phyloP scores from a whole-genome alignment of 2,888 invertebrate genomes.

The Macrophya alboannulata region DNA sequence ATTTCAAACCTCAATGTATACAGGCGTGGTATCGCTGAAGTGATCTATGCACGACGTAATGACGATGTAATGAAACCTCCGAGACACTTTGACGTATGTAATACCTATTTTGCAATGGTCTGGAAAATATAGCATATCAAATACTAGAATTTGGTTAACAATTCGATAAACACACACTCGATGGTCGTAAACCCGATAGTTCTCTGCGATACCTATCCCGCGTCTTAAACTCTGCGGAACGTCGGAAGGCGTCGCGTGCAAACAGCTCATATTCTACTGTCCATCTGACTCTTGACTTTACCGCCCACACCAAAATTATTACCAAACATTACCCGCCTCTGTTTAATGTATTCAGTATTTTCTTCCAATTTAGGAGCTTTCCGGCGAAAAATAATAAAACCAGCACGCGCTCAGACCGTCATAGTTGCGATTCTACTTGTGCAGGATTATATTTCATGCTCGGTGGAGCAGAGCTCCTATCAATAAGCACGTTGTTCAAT shows the following conservation, averaged over 20 bases:
- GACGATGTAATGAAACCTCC: not conserved
- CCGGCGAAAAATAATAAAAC: not conserved
- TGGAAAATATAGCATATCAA: slow-evolving; percentile 2
- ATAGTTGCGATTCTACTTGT: not conserved
- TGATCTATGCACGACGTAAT: not conserved
- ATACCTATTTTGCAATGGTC: not conserved
- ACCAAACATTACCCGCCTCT: not conserved
- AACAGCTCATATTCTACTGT: slow-evolving; percentile 40
- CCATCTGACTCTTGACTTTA: slow-evolving; percentile 19
- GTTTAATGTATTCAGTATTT: slow-evolving; percentile 19
- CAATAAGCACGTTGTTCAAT: slow-evolving; percentile 49
- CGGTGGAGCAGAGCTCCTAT: slow-evolving; percentile 30
- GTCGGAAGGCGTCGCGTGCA: slow-evolving; percentile 39
- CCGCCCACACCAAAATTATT: slow-evolving; percentile 24
- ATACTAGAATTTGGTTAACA: not conserved
- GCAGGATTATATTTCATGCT: slow-evolving; percentile 43
- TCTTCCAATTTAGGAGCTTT: not conserved
- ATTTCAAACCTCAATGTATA: not conserved
- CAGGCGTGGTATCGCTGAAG: not conserved
- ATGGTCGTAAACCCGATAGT: not conserved
- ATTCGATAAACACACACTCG: slow-evolving; percentile 45
- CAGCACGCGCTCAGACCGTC: not conserved
- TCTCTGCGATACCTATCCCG: not conserved
- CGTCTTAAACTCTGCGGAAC: not conserved
- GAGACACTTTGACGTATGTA: not conserved